Evolutionary conservation across 2,113 vertebrate genomes (phyloP).

Genomic region (Chrysochloris asiatica): DNA sequence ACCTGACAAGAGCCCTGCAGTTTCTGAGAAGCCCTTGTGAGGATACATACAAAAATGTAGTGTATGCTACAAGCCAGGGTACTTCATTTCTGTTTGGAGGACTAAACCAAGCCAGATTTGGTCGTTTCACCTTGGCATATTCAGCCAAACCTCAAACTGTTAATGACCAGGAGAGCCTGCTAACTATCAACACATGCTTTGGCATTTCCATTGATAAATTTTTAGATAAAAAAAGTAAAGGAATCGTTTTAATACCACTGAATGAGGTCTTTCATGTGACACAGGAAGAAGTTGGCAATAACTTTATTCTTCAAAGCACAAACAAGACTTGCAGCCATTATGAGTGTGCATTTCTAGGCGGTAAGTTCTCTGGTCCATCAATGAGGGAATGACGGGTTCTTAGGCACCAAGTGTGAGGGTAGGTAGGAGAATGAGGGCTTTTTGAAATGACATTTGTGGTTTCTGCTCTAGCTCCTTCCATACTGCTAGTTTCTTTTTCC

Average conservation of each 20-base stretch:
- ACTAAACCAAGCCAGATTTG: slow-evolving; percentile 55
- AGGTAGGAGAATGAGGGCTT: neutral
- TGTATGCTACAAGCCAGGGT: slow-evolving; percentile 14
- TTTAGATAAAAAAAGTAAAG: slow-evolving; percentile 44
- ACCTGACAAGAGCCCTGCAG: slow-evolving; percentile 77
- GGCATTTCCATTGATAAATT: slow-evolving; percentile 57
- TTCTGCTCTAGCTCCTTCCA: neutral
- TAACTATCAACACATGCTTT: slow-evolving; percentile 73
- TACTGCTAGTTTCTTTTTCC: neutral
- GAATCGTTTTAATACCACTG: slow-evolving; percentile 65
- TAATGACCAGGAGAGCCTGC: neutral
- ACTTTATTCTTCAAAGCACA: slow-evolving; percentile 67
- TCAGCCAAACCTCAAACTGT: slow-evolving; percentile 43
- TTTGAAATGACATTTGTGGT: neutral
- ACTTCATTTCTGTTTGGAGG: slow-evolving; percentile 45
- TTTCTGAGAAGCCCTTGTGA: slow-evolving; percentile 67
- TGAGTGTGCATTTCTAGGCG: slow-evolving; percentile 73
- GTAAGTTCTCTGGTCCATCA: slow-evolving; percentile 45
- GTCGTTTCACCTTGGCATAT: slow-evolving; percentile 56
- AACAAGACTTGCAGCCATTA: slow-evolving; percentile 79
- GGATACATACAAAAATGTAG: slow-evolving; percentile 53
- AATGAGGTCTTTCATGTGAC: slow-evolving; percentile 76
- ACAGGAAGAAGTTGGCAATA: slow-evolving; percentile 9
- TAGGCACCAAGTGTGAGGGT: neutral
- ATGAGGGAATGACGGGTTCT: neutral